Base-by-base conservation (phyloP, 2,797 vertebrate species). In the Onychomys leucogaster region DNA sequence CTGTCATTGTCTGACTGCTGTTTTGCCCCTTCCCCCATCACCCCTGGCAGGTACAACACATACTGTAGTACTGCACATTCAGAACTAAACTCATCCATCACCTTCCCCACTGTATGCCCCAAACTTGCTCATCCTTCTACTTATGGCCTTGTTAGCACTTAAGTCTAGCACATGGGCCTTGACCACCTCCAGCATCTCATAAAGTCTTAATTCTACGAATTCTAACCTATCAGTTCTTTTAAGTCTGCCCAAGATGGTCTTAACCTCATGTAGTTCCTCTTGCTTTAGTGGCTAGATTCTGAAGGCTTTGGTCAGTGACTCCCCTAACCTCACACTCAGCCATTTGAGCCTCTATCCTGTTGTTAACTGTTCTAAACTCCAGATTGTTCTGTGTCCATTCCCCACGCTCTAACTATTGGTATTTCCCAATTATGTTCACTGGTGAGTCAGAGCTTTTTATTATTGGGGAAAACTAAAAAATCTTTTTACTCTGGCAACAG, bases 211-310 rank as follows among this genome's bases (percentile, higher is more conserved):
- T 34, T 69, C 21, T 69, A 9, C 37, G 19, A 37, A 71, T 71
- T 71, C 69, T 23, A 71, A 71, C 37, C 29, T 84, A 23, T 57
- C 61, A 2, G 6, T 37, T 91, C 25, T 75, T 37, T 25, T 37
- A 89, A 91, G 49, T 93, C 37, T 29, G 6, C 32, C 34, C 43
- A 43, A 29, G 25, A n/a, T 25, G 16, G 84, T 37, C 49, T 71
- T 90, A 52, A 59, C 55, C 16, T 94, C n/a, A 34, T 59, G 25
- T 89, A 90, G 37, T n/a, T 86, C 17, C 80, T 86, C 14, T 89
- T 96, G 41, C 32, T 96, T 92, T 92, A 32, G 90, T 82, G 41
- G 14, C 67, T 89, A 69, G 57, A 59, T 96, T 93, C 76, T 57
- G 13, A 95, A 94, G 41, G 63, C 82, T 95, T 95, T 27, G 37